A percentile compares a stretch with the other conserved stretches of the same genome.
phyloP scores from a whole-genome alignment of 2,113 vertebrate species.

The Lycaon pictus region DNA sequence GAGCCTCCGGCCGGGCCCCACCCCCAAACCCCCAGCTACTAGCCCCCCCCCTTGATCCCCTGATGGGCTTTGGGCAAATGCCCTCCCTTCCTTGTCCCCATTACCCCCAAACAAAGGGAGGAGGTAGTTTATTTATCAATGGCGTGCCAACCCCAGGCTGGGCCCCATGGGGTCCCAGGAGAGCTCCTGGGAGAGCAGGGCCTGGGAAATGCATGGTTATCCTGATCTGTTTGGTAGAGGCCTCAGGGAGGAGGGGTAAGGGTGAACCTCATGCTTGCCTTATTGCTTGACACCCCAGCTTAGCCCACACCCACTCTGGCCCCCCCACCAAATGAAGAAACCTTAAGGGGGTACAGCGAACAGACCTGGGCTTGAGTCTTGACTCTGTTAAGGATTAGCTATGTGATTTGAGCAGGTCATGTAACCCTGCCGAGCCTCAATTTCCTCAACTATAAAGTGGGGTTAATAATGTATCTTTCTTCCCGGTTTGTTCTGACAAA shows the following conservation, averaged over 20 bases:
- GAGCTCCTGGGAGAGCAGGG: neutral
- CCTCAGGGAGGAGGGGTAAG: neutral
- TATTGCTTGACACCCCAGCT: neutral
- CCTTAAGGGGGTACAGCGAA: neutral
- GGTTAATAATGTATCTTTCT: neutral
- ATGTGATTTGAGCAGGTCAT: neutral
- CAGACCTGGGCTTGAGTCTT: neutral
- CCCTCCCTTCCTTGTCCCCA: neutral
- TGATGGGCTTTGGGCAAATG: neutral
- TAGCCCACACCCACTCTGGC: neutral
- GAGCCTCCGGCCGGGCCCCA: constrained; percentile 62
- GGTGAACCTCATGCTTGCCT: neutral
- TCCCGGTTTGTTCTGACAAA: neutral
- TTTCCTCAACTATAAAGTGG: neutral
- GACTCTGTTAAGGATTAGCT: neutral
- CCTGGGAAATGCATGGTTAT: neutral
- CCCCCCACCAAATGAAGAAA: neutral
- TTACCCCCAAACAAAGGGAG: neutral
- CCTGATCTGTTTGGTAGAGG: neutral
- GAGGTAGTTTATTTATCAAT: neutral
- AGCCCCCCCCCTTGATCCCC: neutral
- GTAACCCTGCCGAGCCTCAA: neutral
- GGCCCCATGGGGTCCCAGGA: neutral
- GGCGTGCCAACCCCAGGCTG: neutral
- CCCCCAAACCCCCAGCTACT: neutral